A percentile compares a stretch with the other conserved stretches of the same genome.
phyloP scores from a whole-genome alignment of 2,888 invertebrate species.

The Gryllus longicercus region DNA sequence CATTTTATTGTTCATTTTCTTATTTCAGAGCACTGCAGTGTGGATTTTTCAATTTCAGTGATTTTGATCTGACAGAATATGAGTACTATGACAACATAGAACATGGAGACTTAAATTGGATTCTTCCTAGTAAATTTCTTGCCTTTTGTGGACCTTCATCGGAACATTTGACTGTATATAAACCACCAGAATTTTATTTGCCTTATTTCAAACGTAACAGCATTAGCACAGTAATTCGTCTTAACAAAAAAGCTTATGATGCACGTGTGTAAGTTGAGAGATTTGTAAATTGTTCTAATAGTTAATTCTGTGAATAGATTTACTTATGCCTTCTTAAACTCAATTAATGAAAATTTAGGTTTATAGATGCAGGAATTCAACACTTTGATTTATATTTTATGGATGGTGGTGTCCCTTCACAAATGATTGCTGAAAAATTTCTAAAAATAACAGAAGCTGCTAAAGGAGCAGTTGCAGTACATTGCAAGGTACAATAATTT shows the following conservation, averaged over 20 bases:
- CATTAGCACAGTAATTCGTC: constrained; percentile 74
- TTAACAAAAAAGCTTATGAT: constrained; percentile 82
- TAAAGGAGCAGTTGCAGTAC: constrained; percentile 77
- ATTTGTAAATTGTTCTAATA: background rate
- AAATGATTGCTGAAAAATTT: constrained; percentile 74
- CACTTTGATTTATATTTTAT: constrained; percentile 86
- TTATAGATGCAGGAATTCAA: constrained; percentile 71
- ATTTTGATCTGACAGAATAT: constrained; percentile 80
- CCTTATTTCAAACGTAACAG: constrained; percentile 78
- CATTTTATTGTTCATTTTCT: background rate
- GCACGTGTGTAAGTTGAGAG: constrained; percentile 50
- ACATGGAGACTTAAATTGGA: constrained; percentile 87
- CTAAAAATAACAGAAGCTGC: constrained; percentile 73
- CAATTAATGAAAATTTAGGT: constrained; percentile 47
- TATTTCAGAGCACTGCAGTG: constrained; percentile 56
- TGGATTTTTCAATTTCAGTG: constrained; percentile 77
- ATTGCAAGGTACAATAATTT: constrained; percentile 70
- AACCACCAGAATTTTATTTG: constrained; percentile 77
- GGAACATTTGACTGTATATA: constrained; percentile 53
- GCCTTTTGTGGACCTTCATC: constrained; percentile 83
- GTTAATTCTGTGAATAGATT: background rate
- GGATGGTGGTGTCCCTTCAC: constrained; percentile 81
- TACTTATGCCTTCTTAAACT: constrained; percentile 34
- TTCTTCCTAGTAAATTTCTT: constrained; percentile 66
- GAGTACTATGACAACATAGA: constrained; percentile 76